A percentile compares a stretch with the other conserved stretches of the same genome.
Conservation (phyloP, 2,888 invertebrate species). For the Torymus aiolomorphi region DNA sequence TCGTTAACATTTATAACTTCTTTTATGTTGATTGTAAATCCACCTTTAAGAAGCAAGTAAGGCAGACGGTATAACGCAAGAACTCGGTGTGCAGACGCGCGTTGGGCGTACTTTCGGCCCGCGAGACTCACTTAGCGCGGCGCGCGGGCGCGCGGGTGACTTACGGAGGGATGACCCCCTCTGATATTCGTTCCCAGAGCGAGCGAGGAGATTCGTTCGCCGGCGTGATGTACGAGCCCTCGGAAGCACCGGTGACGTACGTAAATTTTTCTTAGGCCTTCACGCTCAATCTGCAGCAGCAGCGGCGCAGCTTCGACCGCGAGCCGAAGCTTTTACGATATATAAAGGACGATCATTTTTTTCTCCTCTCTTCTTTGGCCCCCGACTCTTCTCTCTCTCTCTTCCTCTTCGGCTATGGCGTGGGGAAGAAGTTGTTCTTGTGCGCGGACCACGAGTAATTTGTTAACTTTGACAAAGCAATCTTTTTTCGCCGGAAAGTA, state of each 20-base stretch:
- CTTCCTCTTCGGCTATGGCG: not conserved
- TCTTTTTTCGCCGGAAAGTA: constrained; percentile 25
- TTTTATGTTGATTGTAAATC: constrained; percentile 48
- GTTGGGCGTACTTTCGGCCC: not conserved
- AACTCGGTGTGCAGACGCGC: too few species aligned
- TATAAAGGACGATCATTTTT: constrained; percentile 52
- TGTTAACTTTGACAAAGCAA: constrained; percentile 52
- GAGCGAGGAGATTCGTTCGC: constrained; percentile 33
- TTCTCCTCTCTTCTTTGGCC: not conserved
- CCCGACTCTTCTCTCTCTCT: not conserved
- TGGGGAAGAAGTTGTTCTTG: constrained; percentile 33
- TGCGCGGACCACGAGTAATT: constrained; percentile 9
- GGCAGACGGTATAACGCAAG: too few species aligned
- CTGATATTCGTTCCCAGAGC: not conserved
- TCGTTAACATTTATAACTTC: constrained; percentile 48
- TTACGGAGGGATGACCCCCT: constrained; percentile 40
- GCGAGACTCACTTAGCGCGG: constrained; percentile 29
- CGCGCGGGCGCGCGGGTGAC: constrained; percentile 17
- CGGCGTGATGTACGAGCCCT: constrained; percentile 40
- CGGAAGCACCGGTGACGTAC: constrained; percentile 39
- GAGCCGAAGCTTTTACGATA: constrained; percentile 43
- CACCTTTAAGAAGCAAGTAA: not conserved
- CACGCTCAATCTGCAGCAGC: constrained; percentile 42
- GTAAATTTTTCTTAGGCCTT: constrained; percentile 55
- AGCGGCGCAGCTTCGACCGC: not conserved